Evolutionary conservation across 2,888 invertebrate species (phyloP).

Genomic region (Heliothis peltigera): DNA sequence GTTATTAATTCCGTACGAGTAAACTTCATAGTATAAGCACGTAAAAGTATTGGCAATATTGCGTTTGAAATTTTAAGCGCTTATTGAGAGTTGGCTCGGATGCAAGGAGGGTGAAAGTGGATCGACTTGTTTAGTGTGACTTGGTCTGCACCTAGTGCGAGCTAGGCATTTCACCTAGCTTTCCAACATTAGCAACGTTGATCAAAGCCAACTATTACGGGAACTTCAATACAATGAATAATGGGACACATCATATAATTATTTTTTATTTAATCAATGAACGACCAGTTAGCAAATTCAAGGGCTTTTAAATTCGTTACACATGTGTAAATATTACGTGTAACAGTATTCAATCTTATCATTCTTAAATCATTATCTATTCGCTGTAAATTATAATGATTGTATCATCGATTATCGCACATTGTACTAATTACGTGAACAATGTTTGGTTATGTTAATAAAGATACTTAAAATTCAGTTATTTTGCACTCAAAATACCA

Average conservation of each 20-base stretch:
- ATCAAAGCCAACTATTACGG: constrained; percentile 37
- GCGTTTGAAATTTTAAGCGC: constrained; percentile 41
- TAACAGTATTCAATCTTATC: constrained; percentile 28
- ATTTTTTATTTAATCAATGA: constrained; percentile 43
- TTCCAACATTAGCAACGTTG: constrained; percentile 69
- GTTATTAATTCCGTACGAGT: constrained; percentile 19
- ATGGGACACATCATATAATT: constrained; percentile 32
- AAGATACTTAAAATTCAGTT: constrained; percentile 3
- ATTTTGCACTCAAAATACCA: constrained; percentile 16
- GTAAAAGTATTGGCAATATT: constrained; percentile 38
- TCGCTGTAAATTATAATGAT: constrained; percentile 38
- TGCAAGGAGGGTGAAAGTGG: constrained; percentile 80
- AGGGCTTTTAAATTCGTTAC: constrained; percentile 52
- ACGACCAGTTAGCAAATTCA: constrained; percentile 40
- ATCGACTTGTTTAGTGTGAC: constrained; percentile 70
- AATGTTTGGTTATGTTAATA: constrained; percentile 9
- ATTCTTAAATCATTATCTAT: constrained; percentile 38
- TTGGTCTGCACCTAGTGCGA: constrained; percentile 65
- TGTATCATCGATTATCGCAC: constrained; percentile 50
- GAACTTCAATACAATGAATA: constrained; percentile 41
- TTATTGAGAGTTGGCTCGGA: constrained; percentile 47
- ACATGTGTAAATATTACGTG: constrained; percentile 43
- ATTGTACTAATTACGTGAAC: constrained; percentile 37
- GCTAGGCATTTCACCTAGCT: constrained; percentile 76
- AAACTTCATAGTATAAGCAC: constrained; percentile 24